Evolutionary conservation across 2,888 invertebrate genomes (phyloP).

Genomic region (Fissipunctia ypsillon): DNA sequence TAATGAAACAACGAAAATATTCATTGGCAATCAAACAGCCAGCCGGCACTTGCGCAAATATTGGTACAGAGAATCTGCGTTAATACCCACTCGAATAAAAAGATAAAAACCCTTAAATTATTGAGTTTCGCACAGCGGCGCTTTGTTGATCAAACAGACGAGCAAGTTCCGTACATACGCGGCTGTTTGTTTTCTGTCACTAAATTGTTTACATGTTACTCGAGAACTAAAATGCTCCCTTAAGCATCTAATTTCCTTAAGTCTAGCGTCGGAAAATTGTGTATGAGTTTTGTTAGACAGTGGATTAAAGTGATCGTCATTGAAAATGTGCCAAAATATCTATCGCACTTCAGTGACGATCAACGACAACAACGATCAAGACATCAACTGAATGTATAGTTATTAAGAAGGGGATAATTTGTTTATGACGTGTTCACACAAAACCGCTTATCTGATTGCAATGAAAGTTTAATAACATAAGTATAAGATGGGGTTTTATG

Average conservation of each 20-base stretch:
- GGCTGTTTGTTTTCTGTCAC: slow-evolving; percentile 72
- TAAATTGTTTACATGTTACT: slow-evolving; percentile 70
- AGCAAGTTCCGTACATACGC: slow-evolving; percentile 64
- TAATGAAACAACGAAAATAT: slow-evolving; percentile 79
- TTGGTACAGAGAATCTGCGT: slow-evolving; percentile 77
- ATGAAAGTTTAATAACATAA: slow-evolving; percentile 47
- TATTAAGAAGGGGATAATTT: slow-evolving; percentile 30
- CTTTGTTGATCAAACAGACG: slow-evolving; percentile 70
- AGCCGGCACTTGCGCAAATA: slow-evolving; percentile 77
- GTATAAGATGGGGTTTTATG: slow-evolving; percentile 24
- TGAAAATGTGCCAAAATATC: slow-evolving; percentile 59
- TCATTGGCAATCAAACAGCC: slow-evolving; percentile 80
- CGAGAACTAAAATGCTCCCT: slow-evolving; percentile 62
- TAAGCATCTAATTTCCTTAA: slow-evolving; percentile 62
- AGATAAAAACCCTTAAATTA: slow-evolving; percentile 72
- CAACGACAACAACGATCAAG: slow-evolving; percentile 30
- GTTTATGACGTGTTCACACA: slow-evolving; percentile 37
- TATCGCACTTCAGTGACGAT: slow-evolving; percentile 40
- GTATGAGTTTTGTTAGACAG: slow-evolving; percentile 47
- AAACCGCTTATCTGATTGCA: slow-evolving; percentile 47
- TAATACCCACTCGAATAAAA: slow-evolving; percentile 73
- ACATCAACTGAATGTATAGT: slow-evolving; percentile 20
- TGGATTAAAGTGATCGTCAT: slow-evolving; percentile 51
- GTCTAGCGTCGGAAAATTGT: slow-evolving; percentile 51
- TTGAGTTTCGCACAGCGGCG: slow-evolving; percentile 66